Evolutionary conservation across 2,888 invertebrate genomes (phyloP).

Genomic region (Heliconius sara): DNA sequence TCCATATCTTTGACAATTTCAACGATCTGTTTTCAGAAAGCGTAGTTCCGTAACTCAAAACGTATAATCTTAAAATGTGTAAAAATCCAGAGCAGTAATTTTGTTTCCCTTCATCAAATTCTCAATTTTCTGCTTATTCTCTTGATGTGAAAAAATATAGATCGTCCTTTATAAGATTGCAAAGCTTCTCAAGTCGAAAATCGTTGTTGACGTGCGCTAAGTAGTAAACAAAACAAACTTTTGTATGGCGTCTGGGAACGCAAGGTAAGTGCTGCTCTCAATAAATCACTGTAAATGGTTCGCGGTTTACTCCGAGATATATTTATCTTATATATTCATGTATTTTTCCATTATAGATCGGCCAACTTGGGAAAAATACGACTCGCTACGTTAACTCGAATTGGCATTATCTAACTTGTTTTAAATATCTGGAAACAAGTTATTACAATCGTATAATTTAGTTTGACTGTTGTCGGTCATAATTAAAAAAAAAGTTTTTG

Average conservation of each 20-base stretch:
- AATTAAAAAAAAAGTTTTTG: too few species aligned
- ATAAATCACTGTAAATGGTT: slow-evolving; percentile 26
- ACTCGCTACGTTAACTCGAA: not conserved
- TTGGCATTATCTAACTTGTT: too few species aligned
- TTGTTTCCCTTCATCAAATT: not conserved
- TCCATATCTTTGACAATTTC: too few species aligned
- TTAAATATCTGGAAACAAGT: not conserved
- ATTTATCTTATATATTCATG: slow-evolving; percentile 1
- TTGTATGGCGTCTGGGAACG: not conserved
- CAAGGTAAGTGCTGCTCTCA: slow-evolving; percentile 28
- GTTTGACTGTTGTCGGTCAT: too few species aligned
- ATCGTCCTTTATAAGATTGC: not conserved
- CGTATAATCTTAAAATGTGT: not conserved
- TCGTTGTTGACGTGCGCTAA: slow-evolving; percentile 19
- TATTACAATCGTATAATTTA: too few species aligned
- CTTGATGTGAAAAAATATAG: not conserved
- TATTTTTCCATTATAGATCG: not conserved
- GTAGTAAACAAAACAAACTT: slow-evolving; percentile 15
- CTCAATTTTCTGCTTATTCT: not conserved
- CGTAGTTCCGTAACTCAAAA: too few species aligned
- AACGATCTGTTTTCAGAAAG: too few species aligned
- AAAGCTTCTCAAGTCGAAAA: slow-evolving; percentile 17
- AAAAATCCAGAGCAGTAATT: too few species aligned
- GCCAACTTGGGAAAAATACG: not conserved
- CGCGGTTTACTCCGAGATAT: not conserved